Percentiles rank a stretch among this genome's conserved stretches.
Conservation (phyloP, 2,113 vertebrate genomes). For the Indicator indicator region DNA sequence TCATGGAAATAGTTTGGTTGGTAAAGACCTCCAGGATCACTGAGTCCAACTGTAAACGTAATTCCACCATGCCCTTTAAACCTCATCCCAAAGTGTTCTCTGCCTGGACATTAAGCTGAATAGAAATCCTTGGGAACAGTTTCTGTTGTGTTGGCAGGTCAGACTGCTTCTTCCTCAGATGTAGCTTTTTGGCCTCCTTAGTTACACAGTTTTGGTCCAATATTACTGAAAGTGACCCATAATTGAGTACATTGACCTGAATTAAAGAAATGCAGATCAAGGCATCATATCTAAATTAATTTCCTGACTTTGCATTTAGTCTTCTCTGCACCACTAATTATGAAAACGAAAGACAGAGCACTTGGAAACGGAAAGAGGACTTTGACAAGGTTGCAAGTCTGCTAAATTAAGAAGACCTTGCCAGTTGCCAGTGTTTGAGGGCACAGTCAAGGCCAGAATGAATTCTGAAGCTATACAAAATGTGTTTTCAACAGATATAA, state of each 20-base stretch:
- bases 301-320: conserved; percentile 20
- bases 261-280: conserved; percentile 33
- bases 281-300: conserved; percentile 48
- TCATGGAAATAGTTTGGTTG: too few relatives aligned
- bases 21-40: too few relatives aligned
- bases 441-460: background rate
- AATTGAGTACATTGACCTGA: conserved; percentile 1
- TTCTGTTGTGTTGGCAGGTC: background rate
- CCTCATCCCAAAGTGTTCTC: background rate
- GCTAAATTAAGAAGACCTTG: conserved; percentile 15
- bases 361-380: background rate
- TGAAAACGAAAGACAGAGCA: conserved; percentile 15
- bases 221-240: background rate
- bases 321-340: background rate
- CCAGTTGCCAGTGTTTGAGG: background rate
- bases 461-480: background rate
- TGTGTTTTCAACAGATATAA: background rate
- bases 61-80: too few relatives aligned
- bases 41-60: too few relatives aligned
- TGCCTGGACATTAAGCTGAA: background rate
- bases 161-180: background rate
- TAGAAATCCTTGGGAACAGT: background rate
- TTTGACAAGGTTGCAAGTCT: conserved; percentile 14
- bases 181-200: background rate
- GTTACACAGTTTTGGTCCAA: background rate